phyloP scores from a whole-genome alignment of 2,113 vertebrate species.

The Mungos mungo region DNA sequence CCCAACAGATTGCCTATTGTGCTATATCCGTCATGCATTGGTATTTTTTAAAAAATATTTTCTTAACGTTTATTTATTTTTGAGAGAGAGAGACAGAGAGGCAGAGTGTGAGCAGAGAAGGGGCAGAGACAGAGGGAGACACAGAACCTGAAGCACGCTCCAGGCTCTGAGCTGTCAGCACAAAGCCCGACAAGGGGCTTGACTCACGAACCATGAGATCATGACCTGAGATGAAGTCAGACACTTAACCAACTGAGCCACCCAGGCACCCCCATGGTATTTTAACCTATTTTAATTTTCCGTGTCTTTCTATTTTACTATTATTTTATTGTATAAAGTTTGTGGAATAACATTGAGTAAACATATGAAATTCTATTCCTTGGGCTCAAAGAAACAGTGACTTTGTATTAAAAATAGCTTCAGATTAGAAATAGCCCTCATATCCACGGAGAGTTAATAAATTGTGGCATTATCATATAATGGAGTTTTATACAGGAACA shows the following conservation, averaged over 20 bases:
- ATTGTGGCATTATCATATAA: background rate
- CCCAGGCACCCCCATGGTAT: background rate
- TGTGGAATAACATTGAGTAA: background rate
- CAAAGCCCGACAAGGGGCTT: too few relatives aligned
- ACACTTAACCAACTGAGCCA: too few relatives aligned
- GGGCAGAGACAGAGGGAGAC: too few relatives aligned
- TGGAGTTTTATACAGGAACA: background rate
- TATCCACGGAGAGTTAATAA: background rate
- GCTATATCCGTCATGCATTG: background rate
- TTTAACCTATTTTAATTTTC: slow-evolving; percentile 21
- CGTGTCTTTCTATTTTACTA: background rate
- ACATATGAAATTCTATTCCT: background rate
- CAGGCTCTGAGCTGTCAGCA: too few relatives aligned
- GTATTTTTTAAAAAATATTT: background rate
- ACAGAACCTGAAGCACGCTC: too few relatives aligned
- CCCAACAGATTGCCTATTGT: background rate
- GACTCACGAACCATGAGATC: too few relatives aligned
- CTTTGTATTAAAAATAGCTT: background rate
- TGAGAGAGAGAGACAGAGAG: too few relatives aligned
- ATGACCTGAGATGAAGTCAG: too few relatives aligned
- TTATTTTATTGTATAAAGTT: background rate
- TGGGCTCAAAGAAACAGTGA: background rate
- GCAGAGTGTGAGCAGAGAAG: too few relatives aligned
- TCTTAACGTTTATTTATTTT: too few relatives aligned
- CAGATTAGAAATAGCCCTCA: background rate